Conservation (phyloP, 2,797 vertebrate genomes). For the Threskiornis aethiopicus region DNA sequence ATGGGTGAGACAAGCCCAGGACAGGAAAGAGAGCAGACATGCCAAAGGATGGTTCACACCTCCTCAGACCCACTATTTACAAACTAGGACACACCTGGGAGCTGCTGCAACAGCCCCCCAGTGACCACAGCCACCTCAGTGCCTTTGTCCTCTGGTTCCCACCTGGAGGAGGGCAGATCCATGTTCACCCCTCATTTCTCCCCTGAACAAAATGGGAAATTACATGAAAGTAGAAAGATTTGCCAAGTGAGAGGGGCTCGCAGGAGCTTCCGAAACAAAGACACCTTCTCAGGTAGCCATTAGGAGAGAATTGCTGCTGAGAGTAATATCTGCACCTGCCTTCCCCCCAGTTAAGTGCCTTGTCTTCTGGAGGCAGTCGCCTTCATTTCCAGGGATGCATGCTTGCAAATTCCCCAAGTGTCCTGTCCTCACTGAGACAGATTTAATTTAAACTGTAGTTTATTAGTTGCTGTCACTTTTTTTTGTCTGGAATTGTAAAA, state of each 20-base stretch:
- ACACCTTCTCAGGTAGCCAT: background rate
- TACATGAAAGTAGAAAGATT: background rate
- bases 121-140: background rate
- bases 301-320: background rate
- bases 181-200: background rate
- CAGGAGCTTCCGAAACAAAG: background rate
- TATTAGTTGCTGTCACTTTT: background rate
- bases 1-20: background rate
- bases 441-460: background rate
- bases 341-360: background rate
- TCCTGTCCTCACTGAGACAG: background rate
- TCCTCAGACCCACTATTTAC: background rate
- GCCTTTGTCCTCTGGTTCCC: background rate
- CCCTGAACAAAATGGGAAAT: background rate
- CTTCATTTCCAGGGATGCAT: background rate
- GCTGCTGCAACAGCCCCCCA: background rate
- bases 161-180: background rate
- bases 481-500: background rate
- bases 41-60: background rate
- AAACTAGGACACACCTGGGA: background rate
- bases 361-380: background rate
- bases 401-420: background rate
- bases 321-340: background rate
- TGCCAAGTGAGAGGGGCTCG: background rate
- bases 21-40: background rate